Evolutionary conservation across 2,888 invertebrate species (phyloP).

Genomic region (Steinernema hermaphroditum): DNA sequence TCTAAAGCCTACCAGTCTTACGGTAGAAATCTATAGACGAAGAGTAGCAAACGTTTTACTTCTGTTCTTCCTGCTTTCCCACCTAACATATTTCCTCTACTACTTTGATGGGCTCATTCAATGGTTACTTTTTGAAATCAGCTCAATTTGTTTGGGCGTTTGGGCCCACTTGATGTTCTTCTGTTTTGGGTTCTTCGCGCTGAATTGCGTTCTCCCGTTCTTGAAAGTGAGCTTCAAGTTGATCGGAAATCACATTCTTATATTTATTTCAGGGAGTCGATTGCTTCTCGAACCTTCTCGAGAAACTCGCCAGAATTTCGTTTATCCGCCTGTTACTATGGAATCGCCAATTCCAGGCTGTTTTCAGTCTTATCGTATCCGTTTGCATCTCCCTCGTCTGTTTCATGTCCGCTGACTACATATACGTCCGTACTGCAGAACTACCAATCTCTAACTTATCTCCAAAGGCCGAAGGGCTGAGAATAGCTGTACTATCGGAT

Average conservation of each 20-base stretch:
- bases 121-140: slow-evolving; percentile 39
- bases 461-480: slow-evolving; percentile 42
- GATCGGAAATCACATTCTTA: neutral
- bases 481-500: slow-evolving; percentile 52
- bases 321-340: neutral
- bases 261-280: neutral
- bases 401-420: slow-evolving; percentile 37
- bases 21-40: neutral
- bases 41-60: neutral
- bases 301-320: neutral
- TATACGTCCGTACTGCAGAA: slow-evolving; percentile 20
- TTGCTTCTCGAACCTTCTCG: neutral
- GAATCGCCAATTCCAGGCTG: slow-evolving; percentile 4
- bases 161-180: slow-evolving; percentile 49
- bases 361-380: neutral
- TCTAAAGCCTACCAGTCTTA: neutral
- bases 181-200: slow-evolving; percentile 35
- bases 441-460: slow-evolving; percentile 41
- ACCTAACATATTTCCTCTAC: slow-evolving; percentile 45
- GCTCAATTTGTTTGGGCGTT: slow-evolving; percentile 41
- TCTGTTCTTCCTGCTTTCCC: slow-evolving; percentile 33
- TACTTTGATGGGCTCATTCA: slow-evolving; percentile 41
- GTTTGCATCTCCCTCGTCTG: slow-evolving; percentile 22
- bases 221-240: slow-evolving; percentile 14
- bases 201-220: slow-evolving; percentile 28